phyloP scores from a whole-genome alignment of 2,888 invertebrate species.

The Vandiemenella viatica region DNA sequence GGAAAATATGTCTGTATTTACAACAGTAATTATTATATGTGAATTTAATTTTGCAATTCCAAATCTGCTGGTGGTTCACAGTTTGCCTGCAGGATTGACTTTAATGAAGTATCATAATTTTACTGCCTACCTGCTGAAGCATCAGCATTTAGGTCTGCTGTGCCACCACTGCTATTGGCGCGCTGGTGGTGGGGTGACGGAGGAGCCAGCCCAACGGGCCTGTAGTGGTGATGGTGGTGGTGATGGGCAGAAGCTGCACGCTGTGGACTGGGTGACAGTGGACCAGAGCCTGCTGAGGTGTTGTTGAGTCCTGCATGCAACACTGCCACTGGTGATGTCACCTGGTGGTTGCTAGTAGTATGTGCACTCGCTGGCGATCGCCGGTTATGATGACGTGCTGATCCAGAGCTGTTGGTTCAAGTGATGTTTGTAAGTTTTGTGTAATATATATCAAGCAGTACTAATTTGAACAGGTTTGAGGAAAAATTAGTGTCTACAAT shows the following conservation, averaged over 20 bases:
- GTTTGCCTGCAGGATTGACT: too few relatives aligned
- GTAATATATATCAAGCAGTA: too few relatives aligned
- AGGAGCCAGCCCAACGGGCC: conserved; percentile 7
- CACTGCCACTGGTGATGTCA: conserved; percentile 8
- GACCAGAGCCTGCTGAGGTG: conserved; percentile 16
- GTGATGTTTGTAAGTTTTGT: too few relatives aligned
- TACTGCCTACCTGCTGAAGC: conserved; percentile 9
- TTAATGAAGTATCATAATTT: too few relatives aligned
- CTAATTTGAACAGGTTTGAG: too few relatives aligned
- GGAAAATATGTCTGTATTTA: too few relatives aligned
- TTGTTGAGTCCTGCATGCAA: conserved; percentile 12
- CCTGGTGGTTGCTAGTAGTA: conserved; percentile 4
- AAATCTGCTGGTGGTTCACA: too few relatives aligned
- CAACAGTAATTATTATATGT: too few relatives aligned
- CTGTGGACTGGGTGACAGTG: conserved; percentile 18
- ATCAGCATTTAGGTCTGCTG: neutral
- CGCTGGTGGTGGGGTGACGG: conserved; percentile 14
- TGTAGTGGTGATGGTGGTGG: conserved; percentile 16
- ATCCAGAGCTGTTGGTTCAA: neutral
- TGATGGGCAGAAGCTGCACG: conserved; percentile 16
- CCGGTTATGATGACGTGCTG: conserved; percentile 14
- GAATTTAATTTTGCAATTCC: too few relatives aligned
- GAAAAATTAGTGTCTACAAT: too few relatives aligned
- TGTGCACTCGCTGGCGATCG: conserved; percentile 9
- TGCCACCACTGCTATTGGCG: conserved; percentile 11